A percentile compares a stretch with the other conserved stretches of the same genome.
Evolutionary conservation across 1,140 invertebrate species (phyloP).

Genomic region (Physella acuta): DNA sequence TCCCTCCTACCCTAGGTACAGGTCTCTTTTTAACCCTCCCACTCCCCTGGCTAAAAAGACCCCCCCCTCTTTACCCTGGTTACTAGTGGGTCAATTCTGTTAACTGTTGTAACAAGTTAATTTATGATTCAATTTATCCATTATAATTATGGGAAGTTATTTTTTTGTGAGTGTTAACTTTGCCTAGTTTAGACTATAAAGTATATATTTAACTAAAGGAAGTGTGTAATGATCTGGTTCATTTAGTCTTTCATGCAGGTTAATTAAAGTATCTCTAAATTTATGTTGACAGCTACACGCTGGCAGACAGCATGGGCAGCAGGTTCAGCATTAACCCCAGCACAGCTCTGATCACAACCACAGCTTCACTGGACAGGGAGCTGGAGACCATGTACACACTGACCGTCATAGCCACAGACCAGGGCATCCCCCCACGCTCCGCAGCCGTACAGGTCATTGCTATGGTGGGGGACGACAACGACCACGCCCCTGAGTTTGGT

Average conservation of each 20-base stretch:
- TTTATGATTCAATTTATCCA: no score
- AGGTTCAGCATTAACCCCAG: constrained; percentile 86
- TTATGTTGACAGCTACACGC: constrained; percentile 45
- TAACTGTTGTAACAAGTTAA: no score
- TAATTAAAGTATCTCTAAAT: background rate
- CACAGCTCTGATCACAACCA: constrained; percentile 71
- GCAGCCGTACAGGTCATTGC: constrained; percentile 41
- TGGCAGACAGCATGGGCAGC: constrained; percentile 53
- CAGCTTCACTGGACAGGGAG: constrained; percentile 78
- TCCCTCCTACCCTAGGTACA: no score
- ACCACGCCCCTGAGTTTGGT: constrained; percentile 84
- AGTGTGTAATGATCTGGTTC: background rate
- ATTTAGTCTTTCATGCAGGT: background rate
- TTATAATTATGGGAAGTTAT: no score
- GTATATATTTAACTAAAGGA: background rate
- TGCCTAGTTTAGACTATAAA: no score
- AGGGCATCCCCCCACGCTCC: constrained; percentile 41
- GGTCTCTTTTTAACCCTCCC: no score
- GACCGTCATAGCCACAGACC: constrained; percentile 71
- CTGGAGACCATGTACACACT: constrained; percentile 68
- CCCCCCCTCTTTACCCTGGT: no score
- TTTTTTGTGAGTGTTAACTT: no score
- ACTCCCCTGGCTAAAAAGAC: no score
- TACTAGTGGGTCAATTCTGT: no score
- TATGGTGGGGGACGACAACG: constrained; percentile 78